phyloP scores from a whole-genome alignment of 2,113 vertebrate genomes.

The Prietella phreatophila region DNA sequence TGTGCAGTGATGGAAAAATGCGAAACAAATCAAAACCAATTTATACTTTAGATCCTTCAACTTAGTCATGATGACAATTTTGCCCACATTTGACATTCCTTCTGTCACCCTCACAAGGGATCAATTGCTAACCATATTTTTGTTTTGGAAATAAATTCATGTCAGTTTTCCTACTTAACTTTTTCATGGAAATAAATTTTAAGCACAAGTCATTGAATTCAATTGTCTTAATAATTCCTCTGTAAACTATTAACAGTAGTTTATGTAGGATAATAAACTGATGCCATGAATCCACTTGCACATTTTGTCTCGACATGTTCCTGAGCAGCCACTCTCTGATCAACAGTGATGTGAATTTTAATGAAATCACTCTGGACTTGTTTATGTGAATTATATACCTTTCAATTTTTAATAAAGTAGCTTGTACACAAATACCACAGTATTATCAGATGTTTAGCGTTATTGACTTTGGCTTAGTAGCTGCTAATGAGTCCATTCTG shows the following conservation, averaged over 20 bases:
- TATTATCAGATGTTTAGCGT: not conserved
- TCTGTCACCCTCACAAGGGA: not conserved
- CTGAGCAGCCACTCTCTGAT: too few species aligned
- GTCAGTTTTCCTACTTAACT: not conserved
- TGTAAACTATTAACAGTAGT: not conserved
- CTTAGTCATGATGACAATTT: not conserved
- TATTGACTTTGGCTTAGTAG: not conserved
- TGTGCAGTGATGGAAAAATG: not conserved
- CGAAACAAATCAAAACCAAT: not conserved
- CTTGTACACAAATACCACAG: not conserved
- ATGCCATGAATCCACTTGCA: not conserved
- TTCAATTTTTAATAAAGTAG: not conserved
- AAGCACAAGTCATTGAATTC: not conserved
- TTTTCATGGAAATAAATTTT: not conserved
- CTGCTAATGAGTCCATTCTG: not conserved
- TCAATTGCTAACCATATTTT: not conserved
- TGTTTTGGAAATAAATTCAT: not conserved
- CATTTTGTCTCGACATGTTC: not conserved
- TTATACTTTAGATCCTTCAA: not conserved
- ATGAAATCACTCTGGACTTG: not conserved
- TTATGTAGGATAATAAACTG: too few species aligned
- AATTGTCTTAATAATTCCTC: not conserved
- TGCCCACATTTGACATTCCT: not conserved
- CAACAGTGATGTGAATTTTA: not conserved
- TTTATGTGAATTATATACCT: not conserved